Base-by-base conservation (phyloP, 1,140 invertebrate genomes). In the Patella vulgata region DNA sequence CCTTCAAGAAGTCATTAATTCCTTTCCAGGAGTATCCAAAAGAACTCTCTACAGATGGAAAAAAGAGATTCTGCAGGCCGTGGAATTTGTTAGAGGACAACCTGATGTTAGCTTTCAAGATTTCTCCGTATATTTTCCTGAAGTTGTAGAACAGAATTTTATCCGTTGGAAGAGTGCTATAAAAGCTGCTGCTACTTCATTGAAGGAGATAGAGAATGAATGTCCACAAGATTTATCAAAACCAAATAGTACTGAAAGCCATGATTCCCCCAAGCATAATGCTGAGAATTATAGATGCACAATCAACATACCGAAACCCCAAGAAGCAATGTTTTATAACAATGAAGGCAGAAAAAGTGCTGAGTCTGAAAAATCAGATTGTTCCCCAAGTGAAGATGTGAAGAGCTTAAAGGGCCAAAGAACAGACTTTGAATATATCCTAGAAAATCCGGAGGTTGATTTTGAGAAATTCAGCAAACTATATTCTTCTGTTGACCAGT, bases 21-120 rank as follows among this genome's bases (percentile, higher is more conserved):
- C 21, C 17, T 54, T 54, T 40, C 52, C 52, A 39, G 33, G 36
- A 9, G 39, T 33, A 19, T 40, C 52, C 3, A 36, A 21, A 40
- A 40, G 28, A 54, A 54, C 52, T 21, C 36, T 54, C 31, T 54
- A 54, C 25, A n/a, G 52, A 8, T 54, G 52, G 52, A 54, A 33
- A 25, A 54, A 33, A 54, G 52, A 54, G 25, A 66, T 56, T 23
- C 44, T 50, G n/a, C 59, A 70, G 39, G 51, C 62, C n/a, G 51
- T 70, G 30, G 59, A 59, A 6, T 70, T 66, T 44, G 46, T 70
- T 36, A 39, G 46, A 21, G 11, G 21, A 9, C 28, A 40, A 23
- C 52, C 52, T 11, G 33, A 54, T 39, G 21, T 33, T 14, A 21
- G 31, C 8, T 54, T 39, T n/a, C 11, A 54, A 11, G 30, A 36